Conservation (phyloP, 2,797 vertebrate species). For the Muraenolepis orangiensis region DNA sequence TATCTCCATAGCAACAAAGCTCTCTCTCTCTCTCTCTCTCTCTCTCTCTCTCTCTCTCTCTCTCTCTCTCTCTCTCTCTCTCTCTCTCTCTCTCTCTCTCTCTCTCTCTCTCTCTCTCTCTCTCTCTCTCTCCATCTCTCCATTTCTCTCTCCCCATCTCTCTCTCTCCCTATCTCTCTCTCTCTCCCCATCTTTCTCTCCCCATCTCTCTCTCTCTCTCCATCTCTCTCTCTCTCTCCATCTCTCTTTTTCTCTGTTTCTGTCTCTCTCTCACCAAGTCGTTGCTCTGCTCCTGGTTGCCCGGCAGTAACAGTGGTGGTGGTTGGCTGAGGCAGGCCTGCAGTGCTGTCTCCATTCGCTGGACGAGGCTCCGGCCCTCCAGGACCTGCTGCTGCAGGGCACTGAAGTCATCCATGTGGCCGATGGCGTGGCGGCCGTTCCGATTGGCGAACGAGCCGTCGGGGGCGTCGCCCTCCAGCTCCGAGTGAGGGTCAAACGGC, state of each 20-base stretch:
- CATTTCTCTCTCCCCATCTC: neutral
- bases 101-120: neutral
- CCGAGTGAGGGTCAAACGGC: conserved; percentile 69
- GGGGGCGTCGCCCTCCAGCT: conserved; percentile 72
- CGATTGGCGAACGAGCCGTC: conserved; percentile 74
- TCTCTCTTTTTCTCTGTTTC: neutral
- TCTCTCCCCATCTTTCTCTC: too few relatives aligned
- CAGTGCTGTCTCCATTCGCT: conserved; percentile 75
- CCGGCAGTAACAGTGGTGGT: conserved; percentile 57
- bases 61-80: conserved; percentile 25
- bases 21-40: neutral
- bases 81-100: conserved; percentile 29
- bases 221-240: neutral
- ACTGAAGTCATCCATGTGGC: conserved; percentile 81
- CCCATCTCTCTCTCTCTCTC: neutral
- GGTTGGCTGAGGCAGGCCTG: conserved; percentile 60
- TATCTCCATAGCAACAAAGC: neutral
- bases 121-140: conserved; percentile 65
- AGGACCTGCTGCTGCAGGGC: conserved; percentile 84
- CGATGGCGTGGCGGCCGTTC: conserved; percentile 78
- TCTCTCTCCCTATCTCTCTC: conserved; percentile 63
- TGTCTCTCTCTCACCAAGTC: conserved; percentile 65
- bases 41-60: neutral
- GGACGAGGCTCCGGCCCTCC: conserved; percentile 78
- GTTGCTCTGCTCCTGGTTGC: conserved; percentile 58